Evolutionary conservation across 23 tunicate genomes (phyloP), one percentile per base, ranked within the genome.

Genomic region (Styela clava): DNA sequence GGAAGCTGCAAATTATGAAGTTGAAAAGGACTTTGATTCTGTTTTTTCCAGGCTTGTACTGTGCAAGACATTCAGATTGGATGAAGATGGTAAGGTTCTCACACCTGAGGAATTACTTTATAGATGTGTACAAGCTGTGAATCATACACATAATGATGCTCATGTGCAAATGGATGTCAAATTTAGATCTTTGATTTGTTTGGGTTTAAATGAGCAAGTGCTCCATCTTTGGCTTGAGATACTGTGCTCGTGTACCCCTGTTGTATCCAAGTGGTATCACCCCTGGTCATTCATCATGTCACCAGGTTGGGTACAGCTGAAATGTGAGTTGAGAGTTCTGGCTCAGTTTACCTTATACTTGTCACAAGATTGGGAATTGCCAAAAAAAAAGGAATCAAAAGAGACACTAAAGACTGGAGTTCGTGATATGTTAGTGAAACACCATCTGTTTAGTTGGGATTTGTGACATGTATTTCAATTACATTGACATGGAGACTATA

Each of bases 371-470:
- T 64, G 84, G 33, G 97, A 91, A 61, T 78, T 91, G 79, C 97
- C 89, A 69, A 91, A 86, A 52, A 88, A 74, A 32, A 70, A 82
- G 37, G 80, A 71, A 74, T 79, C 97, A 1, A 83, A 79, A 33
- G 97, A 91, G 83, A 31, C 91, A 1, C 61, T 91, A 71, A 86
- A 84, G 52, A 86, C 86, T 44, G 97, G 91, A 35, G 97, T 91
- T 23, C 87, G 88, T 2, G 97, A 91, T 52, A 91, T 91, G 97
- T 71, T 91, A 30, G 97, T 91, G 35, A 91, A 91, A 74, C 97
- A 91, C 62, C 97, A 91, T 80, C 82, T 91, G n/a, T 91, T 91
- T 68, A 91, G 97, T 63, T 91, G 97, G 97, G 97, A 91, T 84
- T 65, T 91, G 63, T 91, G 74, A 28, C 16, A 31, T 35, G 16